Base-by-base conservation (phyloP, 2,113 vertebrate genomes). In the Misgurnus mizolepis region DNA sequence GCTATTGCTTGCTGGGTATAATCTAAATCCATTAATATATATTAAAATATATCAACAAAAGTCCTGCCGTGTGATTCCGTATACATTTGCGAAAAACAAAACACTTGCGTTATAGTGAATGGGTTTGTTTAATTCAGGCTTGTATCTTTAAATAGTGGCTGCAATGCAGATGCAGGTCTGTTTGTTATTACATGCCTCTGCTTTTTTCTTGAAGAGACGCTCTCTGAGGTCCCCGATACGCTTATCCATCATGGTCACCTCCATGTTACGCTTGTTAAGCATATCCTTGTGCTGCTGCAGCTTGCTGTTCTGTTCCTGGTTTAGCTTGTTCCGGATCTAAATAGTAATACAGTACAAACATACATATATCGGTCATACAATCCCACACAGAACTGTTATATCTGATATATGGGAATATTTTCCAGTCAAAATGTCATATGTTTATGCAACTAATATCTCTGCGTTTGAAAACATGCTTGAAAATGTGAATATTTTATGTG, bases 211-310 rank as follows among this genome's bases (percentile, higher is more conserved):
- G 86, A 96, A 96, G 15, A 99, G 96, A 43, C 98, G 96, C 14
- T 99, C 96, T 0, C 98, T 94, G 61, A 99, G 93, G 82, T 99
- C 98, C 0, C 88, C 94, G 86, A 99, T 98, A 60, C 97, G 92
- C 88, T 96, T 96, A 93, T 99, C 98, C 98, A 99, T 99, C 90
- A 98, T 94, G 4, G 96, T 95, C 88, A 98, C 97, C 86, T 99
- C 97, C 94, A 96, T 95, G 87, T 98, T 99, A 79, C 97, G 98
- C 64, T 97, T 97, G 88, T 97, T 99, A 2, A 99, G 90, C 67
- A 98, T 91, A 0, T 99, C 97, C 86, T 99, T 99, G 88, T 99
- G 97, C 85, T 99, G 97, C 92, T 98, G 97, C 47, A 99, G 94
- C 81, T 98, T 98, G 64, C 94, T 95, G 86, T 96, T 98, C 90